Conservation (phyloP, 2,797 vertebrate species). For the Chelonia mydas region DNA sequence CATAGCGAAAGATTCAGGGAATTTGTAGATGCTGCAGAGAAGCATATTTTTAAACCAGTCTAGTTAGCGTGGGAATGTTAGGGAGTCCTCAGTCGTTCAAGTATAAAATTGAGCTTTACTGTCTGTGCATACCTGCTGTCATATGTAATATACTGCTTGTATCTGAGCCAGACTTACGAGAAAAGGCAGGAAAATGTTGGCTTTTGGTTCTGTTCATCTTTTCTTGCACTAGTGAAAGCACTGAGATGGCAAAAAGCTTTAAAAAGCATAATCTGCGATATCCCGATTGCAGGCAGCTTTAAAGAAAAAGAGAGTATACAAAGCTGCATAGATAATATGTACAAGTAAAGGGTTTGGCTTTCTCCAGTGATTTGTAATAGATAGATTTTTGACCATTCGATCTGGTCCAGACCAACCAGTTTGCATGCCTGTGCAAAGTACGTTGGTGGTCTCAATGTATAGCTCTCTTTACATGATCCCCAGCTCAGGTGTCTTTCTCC, state of each 20-base stretch:
- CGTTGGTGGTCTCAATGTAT: neutral
- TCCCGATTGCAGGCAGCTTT: neutral
- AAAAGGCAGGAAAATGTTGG: neutral
- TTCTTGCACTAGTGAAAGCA: neutral
- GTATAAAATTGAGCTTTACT: neutral
- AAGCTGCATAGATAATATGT: neutral
- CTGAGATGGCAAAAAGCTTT: neutral
- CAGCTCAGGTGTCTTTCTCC: neutral
- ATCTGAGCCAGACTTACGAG: neutral
- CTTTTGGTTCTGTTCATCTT: neutral
- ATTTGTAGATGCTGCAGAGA: neutral
- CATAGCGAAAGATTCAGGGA: neutral
- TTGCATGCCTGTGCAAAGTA: neutral
- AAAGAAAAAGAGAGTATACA: neutral
- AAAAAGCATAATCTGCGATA: neutral
- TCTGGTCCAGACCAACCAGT: neutral
- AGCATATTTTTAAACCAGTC: neutral
- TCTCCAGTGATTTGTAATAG: neutral
- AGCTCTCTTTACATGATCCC: too few relatives aligned
- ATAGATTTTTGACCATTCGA: neutral
- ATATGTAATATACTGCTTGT: neutral
- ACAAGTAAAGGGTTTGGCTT: neutral
- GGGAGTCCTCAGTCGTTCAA: neutral
- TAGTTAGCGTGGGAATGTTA: neutral
- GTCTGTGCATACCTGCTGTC: neutral